Evolutionary conservation across 2,888 invertebrate species (phyloP).

Genomic region (Agrilus mali): DNA sequence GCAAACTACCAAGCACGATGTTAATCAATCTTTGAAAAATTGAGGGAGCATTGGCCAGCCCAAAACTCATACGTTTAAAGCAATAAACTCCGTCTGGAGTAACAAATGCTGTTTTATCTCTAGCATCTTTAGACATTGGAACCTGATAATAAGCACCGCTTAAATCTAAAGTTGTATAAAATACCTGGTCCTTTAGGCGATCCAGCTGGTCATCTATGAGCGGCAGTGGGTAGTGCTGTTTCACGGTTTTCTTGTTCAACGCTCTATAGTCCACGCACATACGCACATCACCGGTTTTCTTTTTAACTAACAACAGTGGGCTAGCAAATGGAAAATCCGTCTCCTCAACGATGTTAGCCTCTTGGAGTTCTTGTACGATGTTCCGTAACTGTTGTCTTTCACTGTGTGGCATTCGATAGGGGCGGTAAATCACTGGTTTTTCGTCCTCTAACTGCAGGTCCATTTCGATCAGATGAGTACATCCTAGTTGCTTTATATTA

Average conservation of each 20-base stretch:
- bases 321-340: slow-evolving; percentile 13
- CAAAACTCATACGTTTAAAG: slow-evolving; percentile 23
- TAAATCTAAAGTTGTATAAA: slow-evolving; percentile 18
- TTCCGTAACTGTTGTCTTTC: slow-evolving; percentile 11
- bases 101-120: slow-evolving; percentile 17
- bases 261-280: slow-evolving; percentile 15
- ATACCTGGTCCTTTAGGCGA: slow-evolving; percentile 17
- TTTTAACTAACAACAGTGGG: slow-evolving; percentile 10
- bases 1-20: slow-evolving; percentile 9
- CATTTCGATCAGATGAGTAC: slow-evolving; percentile 11
- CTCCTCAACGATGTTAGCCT: slow-evolving; percentile 9
- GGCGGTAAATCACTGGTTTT: slow-evolving; percentile 15
- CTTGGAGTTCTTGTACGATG: slow-evolving; percentile 13
- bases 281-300: slow-evolving; percentile 10
- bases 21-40: slow-evolving; percentile 16
- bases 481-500: slow-evolving; percentile 9
- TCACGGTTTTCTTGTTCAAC: slow-evolving; percentile 17
- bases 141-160: slow-evolving; percentile 19
- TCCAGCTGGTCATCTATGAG: slow-evolving; percentile 17
- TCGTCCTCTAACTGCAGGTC: slow-evolving; percentile 13
- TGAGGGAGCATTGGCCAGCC: slow-evolving; percentile 19
- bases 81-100: slow-evolving; percentile 20
- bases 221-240: slow-evolving; percentile 18
- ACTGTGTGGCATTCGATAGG: slow-evolving; percentile 17
- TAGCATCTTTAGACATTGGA: slow-evolving; percentile 13